These are phyloP conservation scores for Proisotoma minuta DNA, from an alignment of 2,888 invertebrate genomes.

Conservation along the genomic window DNA sequence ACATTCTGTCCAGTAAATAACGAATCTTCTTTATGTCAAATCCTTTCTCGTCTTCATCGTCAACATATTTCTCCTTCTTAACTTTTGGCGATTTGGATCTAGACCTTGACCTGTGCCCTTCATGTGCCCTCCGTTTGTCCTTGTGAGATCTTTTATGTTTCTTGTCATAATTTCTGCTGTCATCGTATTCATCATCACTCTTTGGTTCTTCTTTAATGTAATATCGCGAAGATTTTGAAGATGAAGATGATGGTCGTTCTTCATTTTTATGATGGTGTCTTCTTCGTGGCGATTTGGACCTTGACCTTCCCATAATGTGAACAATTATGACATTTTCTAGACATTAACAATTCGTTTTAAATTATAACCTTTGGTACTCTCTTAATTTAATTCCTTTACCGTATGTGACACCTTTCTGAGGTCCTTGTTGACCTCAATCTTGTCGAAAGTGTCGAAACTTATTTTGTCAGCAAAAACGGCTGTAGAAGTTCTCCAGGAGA, in stretches of 20 bases:
- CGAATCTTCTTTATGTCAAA: constrained; percentile 47
- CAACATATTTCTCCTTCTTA: constrained; percentile 1
- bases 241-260: not conserved
- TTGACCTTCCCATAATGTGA: not conserved
- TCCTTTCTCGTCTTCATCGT: not conserved
- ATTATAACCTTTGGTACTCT: too few species aligned
- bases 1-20: constrained; percentile 50
- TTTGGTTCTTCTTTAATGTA: not conserved
- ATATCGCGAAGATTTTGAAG: not conserved
- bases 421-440: too few species aligned
- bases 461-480: too few species aligned
- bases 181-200: not conserved
- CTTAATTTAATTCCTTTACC: too few species aligned
- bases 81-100: not conserved
- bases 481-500: too few species aligned
- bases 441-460: too few species aligned
- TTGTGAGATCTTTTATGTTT: not conserved
- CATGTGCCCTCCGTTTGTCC: not conserved
- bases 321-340: too few species aligned
- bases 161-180: not conserved
- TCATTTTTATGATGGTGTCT: not conserved
- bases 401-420: too few species aligned
- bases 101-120: not conserved
- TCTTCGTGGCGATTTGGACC: not conserved
- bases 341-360: too few species aligned